Evolutionary conservation across 2,888 invertebrate species (phyloP).

Genomic region (Cancer borealis): DNA sequence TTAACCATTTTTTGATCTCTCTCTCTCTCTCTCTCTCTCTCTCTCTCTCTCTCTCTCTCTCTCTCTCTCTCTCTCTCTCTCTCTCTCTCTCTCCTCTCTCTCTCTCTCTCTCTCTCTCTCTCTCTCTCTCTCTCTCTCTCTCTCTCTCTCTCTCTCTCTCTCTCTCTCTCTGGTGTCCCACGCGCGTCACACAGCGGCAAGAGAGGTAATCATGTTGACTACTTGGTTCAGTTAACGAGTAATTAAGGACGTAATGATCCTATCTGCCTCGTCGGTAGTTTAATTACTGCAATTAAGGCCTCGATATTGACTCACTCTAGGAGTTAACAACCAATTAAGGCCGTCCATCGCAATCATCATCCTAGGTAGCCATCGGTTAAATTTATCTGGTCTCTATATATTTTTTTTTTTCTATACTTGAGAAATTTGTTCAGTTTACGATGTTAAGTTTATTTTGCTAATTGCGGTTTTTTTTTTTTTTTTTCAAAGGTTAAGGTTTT

Average conservation of each 20-base stretch:
- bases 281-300: slow-evolving; percentile 34
- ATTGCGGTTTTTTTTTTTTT: too few relatives aligned
- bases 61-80: too few relatives aligned
- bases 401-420: too few relatives aligned
- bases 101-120: slow-evolving; percentile 27
- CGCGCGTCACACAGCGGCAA: neutral
- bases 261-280: slow-evolving; percentile 41
- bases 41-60: too few relatives aligned
- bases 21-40: too few relatives aligned
- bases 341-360: neutral
- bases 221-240: slow-evolving; percentile 47
- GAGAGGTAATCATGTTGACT: neutral
- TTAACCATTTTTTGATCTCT: too few relatives aligned
- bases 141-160: slow-evolving; percentile 21
- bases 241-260: slow-evolving; percentile 52
- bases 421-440: too few relatives aligned
- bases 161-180: neutral
- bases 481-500: too few relatives aligned
- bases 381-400: too few relatives aligned
- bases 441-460: too few relatives aligned
- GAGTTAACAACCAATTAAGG: slow-evolving; percentile 32
- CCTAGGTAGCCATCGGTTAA: neutral
- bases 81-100: neutral
- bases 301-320: slow-evolving; percentile 44
- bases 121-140: slow-evolving; percentile 6